Conservation (phyloP, 2,888 invertebrate genomes). For the Noctua fimbriata region DNA sequence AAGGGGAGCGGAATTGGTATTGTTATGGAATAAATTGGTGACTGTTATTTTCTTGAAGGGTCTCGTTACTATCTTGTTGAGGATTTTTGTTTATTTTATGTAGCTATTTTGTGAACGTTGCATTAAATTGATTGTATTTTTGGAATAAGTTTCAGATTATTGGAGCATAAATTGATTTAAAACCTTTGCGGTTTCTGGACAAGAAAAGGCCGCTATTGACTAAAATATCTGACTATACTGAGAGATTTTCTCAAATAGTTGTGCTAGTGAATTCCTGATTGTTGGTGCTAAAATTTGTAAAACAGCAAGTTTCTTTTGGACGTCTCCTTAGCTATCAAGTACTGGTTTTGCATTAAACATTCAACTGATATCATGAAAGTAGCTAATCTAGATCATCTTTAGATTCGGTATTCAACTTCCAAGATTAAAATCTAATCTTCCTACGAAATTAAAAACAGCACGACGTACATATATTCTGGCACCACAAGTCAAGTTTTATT, state of each 20-base stretch:
- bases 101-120: not conserved
- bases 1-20: constrained; percentile 46
- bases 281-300: not conserved
- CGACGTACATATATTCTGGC: constrained; percentile 1
- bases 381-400: not conserved
- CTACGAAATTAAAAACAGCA: constrained; percentile 8
- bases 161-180: not conserved
- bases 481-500: constrained; percentile 25
- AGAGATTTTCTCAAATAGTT: not conserved
- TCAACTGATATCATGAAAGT: too few species aligned
- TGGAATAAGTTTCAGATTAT: not conserved
- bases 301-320: too few species aligned
- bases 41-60: constrained; percentile 29
- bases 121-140: not conserved
- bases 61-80: constrained; percentile 1
- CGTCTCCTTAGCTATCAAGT: too few species aligned
- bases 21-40: constrained; percentile 57
- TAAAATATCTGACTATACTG: not conserved
- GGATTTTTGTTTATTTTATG: constrained; percentile 15
- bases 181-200: not conserved
- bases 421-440: not conserved
- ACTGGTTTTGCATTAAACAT: not conserved
- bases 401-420: not conserved
- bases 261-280: not conserved
- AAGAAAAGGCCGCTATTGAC: not conserved